phyloP scores from a whole-genome alignment of 1,140 invertebrate genomes.

The Melitaea cinxia region DNA sequence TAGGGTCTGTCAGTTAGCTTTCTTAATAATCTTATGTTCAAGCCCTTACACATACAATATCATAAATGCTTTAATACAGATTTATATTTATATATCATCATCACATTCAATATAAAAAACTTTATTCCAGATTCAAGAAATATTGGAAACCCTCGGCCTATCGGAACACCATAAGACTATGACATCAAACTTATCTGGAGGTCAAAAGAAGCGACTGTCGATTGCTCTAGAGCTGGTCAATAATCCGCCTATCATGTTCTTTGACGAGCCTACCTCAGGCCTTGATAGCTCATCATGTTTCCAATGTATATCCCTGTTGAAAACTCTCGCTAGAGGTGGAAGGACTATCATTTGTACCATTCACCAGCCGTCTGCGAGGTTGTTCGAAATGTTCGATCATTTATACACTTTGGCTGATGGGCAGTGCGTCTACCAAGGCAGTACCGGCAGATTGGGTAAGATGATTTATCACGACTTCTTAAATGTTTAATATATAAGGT shows the following conservation, averaged over 20 bases:
- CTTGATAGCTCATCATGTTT: constrained; percentile 97
- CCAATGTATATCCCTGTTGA: constrained; percentile 94
- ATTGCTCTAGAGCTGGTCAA: constrained; percentile 98
- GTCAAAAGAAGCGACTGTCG: constrained; percentile 97
- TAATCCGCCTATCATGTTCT: constrained; percentile 98
- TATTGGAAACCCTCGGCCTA: constrained; percentile 93
- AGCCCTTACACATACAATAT: too few relatives aligned
- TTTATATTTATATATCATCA: too few relatives aligned
- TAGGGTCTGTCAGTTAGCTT: too few relatives aligned
- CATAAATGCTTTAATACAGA: too few relatives aligned
- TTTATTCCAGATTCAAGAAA: constrained; percentile 90
- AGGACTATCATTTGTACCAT: constrained; percentile 98
- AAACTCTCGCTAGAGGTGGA: constrained; percentile 94
- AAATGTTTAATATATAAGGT: too few relatives aligned
- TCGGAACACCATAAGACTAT: constrained; percentile 93
- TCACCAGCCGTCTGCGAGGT: constrained; percentile 96
- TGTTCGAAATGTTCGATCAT: constrained; percentile 99
- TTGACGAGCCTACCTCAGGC: constrained; percentile 98
- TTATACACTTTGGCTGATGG: constrained; percentile 96
- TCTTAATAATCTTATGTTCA: too few relatives aligned
- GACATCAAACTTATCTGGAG: constrained; percentile 95
- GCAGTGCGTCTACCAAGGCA: constrained; percentile 96
- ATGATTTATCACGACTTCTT: constrained; percentile 12
- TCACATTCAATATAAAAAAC: too few relatives aligned
- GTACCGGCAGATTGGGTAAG: constrained; percentile 86